phyloP scores from a whole-genome alignment of 2,797 vertebrate species.

The Enteromius mattozi region DNA sequence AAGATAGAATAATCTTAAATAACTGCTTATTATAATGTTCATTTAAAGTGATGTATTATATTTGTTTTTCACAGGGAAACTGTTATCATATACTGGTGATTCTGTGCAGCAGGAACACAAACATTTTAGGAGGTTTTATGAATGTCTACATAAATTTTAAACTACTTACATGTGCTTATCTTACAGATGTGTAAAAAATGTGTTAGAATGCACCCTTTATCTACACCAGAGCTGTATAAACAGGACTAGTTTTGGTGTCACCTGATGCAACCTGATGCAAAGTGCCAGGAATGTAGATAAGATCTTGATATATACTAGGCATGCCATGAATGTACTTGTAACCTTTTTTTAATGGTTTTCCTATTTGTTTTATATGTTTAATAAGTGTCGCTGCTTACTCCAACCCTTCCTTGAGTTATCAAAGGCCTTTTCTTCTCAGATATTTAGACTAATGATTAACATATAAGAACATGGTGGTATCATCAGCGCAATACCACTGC shows the following conservation, averaged over 20 bases:
- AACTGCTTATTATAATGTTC: not conserved
- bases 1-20: not conserved
- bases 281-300: not conserved
- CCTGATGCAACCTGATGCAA: not conserved
- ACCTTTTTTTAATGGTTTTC: not conserved
- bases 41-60: not conserved
- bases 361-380: constrained; percentile 10
- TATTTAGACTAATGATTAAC: not conserved
- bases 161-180: not conserved
- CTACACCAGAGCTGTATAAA: not conserved
- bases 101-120: constrained; percentile 24
- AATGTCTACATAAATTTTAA: not conserved
- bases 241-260: not conserved
- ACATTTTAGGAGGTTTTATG: not conserved
- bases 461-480: not conserved
- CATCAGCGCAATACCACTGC: not conserved
- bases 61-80: constrained; percentile 2
- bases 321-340: not conserved
- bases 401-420: not conserved
- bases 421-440: not conserved
- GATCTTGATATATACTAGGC: not conserved
- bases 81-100: constrained; percentile 57
- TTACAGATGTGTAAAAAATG: constrained; percentile 1
- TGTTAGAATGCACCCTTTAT: not conserved
- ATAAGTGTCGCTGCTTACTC: not conserved